Conservation (phyloP, 1,140 invertebrate species). For the Magallana ariakensis region DNA sequence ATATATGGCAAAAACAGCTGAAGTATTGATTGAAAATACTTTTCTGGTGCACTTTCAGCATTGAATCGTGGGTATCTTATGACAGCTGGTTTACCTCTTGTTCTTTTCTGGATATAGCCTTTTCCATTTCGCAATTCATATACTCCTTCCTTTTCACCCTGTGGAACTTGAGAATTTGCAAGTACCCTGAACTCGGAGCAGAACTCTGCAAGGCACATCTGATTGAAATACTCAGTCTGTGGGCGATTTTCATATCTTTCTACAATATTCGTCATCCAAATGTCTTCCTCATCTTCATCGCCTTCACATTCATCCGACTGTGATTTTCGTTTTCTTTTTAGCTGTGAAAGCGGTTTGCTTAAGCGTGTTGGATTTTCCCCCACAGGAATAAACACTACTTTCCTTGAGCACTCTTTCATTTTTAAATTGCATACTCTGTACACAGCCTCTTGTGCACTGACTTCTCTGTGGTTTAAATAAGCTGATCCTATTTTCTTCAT, state of each 20-base stretch:
- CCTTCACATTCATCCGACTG: not conserved
- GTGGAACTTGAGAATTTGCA: slow-evolving; percentile 1
- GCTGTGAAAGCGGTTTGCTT: slow-evolving; percentile 1
- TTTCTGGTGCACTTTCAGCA: too few species aligned
- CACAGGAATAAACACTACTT: slow-evolving; percentile 52
- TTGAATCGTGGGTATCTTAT: too few species aligned
- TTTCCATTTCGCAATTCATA: not conserved
- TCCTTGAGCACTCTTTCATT: slow-evolving; percentile 48
- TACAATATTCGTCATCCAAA: not conserved
- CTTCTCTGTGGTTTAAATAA: slow-evolving; percentile 54
- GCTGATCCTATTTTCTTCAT: slow-evolving; percentile 43
- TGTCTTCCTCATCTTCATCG: not conserved
- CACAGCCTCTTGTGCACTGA: slow-evolving; percentile 55
- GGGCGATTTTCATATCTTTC: slow-evolving; percentile 38
- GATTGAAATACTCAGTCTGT: not conserved
- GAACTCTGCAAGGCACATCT: slow-evolving; percentile 49
- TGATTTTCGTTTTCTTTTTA: not conserved
- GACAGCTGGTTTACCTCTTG: not conserved
- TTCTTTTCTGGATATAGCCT: slow-evolving; percentile 42
- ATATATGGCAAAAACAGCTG: not conserved
- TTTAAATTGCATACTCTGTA: slow-evolving; percentile 55
- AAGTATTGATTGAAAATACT: too few species aligned
- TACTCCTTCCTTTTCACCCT: not conserved
- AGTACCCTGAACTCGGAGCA: slow-evolving; percentile 4
- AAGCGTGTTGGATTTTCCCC: slow-evolving; percentile 35